A percentile compares a stretch with the other conserved stretches of the same genome.
These are phyloP conservation scores for Caenorhabditis uteleia DNA, from an alignment of 2,888 invertebrate species.

Conservation along the genomic window DNA sequence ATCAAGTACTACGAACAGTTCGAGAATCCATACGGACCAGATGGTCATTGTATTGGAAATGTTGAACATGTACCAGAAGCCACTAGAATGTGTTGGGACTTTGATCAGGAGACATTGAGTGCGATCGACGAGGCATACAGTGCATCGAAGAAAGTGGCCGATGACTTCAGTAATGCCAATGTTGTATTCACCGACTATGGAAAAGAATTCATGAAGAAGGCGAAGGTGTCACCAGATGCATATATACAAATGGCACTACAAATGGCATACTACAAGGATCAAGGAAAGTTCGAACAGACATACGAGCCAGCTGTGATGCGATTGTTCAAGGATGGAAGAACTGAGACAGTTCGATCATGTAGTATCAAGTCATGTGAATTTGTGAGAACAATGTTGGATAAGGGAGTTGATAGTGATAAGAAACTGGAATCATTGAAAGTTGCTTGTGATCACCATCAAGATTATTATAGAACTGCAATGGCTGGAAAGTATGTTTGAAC, in stretches of 20 bases:
- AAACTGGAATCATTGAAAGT: slow-evolving; percentile 63
- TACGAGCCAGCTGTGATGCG: slow-evolving; percentile 98
- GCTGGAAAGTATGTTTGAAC: slow-evolving; percentile 82
- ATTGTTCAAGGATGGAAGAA: slow-evolving; percentile 90
- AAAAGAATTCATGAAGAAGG: slow-evolving; percentile 86
- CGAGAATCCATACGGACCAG: slow-evolving; percentile 50
- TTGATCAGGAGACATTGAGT: slow-evolving; percentile 59
- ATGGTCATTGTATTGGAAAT: slow-evolving; percentile 58
- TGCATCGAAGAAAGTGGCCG: slow-evolving; percentile 77
- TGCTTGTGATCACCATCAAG: slow-evolving; percentile 78
- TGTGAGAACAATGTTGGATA: slow-evolving; percentile 87
- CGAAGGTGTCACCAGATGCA: slow-evolving; percentile 92
- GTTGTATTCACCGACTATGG: slow-evolving; percentile 85
- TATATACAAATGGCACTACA: slow-evolving; percentile 95
- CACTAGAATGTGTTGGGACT: slow-evolving; percentile 85
- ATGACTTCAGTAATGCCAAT: slow-evolving; percentile 87
- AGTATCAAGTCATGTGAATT: slow-evolving; percentile 90
- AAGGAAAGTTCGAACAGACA: slow-evolving; percentile 89
- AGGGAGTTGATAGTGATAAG: slow-evolving; percentile 68
- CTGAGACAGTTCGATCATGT: slow-evolving; percentile 94
- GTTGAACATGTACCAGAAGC: slow-evolving; percentile 78
- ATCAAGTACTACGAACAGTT: slow-evolving; percentile 61
- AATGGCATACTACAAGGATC: slow-evolving; percentile 86
- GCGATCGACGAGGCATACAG: slow-evolving; percentile 54
- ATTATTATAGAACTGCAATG: slow-evolving; percentile 93